Base-by-base conservation (phyloP, 92 coral and sea anemone genomes). In the Palythoa caribaeorum region DNA sequence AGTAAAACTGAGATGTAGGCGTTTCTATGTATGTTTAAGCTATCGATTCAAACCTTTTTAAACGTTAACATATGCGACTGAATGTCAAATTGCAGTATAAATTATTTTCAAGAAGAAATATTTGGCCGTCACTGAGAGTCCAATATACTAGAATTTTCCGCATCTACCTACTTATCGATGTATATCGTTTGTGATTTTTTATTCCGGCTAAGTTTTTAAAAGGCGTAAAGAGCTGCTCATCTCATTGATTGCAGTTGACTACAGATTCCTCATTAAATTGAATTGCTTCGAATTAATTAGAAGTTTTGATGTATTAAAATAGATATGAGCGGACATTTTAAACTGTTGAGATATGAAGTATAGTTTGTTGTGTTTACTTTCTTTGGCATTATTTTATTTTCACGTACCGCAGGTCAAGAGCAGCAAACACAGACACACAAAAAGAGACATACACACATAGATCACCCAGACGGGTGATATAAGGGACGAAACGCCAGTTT, bases 121-220 rank as follows among this genome's bases (percentile, higher is more conserved):
- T 81, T 48, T 71, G 19, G 21, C n/a, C 44, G 6, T 38, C 37
- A 81, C 10, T 35, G 11, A 9, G 48, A 57, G 86, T 60, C 76
- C 76, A 81, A 66, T 68, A 66, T 81, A 68, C 60, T 21, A 35
- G 16, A 81, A 48, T 65, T n/a, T 81, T 48, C 60, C 76, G 74
- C 50, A 48, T 79, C 37, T 35, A 78, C 69, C 11, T 14, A 6
- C 21, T 8, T 15, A n/a, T n/a, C 37, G 73, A 38, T 6, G 68
- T 40, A 57, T 19, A 20, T 60, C 84, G 16, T 6, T 59, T 36
- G 38, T 37, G 50, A 62, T 62, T 79, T 36, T 11, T 38, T 71
- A 39, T 28, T 47, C 55, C 73, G 50, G 11, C 19, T 63, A 38
- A 38, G 17, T 59, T 62, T 17, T 44, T 66, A 39, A 60, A 53